Percentiles rank a stretch among this genome's conserved stretches.
phyloP scores from a whole-genome alignment of 2,888 invertebrate species.

The Coelogynopora nodosa region DNA sequence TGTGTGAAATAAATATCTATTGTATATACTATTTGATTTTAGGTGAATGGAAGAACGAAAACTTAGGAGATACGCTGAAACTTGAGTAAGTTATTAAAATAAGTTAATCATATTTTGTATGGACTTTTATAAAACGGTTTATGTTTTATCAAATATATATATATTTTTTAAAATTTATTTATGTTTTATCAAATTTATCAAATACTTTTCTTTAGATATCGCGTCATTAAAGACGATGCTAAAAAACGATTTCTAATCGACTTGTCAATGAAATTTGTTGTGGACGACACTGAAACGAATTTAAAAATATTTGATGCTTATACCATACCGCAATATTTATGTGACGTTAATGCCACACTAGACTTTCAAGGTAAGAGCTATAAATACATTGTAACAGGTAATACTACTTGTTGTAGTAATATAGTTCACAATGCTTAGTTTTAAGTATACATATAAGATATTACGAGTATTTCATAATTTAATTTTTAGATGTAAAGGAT shows the following conservation, averaged over 20 bases:
- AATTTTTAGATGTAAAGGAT: not conserved
- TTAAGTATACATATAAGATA: too few relatives aligned
- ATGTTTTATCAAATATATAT: too few relatives aligned
- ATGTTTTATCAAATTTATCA: not conserved
- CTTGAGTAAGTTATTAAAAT: slow-evolving; percentile 30
- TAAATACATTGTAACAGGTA: too few relatives aligned
- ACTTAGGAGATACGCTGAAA: not conserved
- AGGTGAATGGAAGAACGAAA: slow-evolving; percentile 36
- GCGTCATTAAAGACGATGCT: slow-evolving; percentile 2
- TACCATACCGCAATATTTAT: slow-evolving; percentile 44
- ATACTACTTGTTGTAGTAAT: too few relatives aligned
- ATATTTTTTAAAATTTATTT: not conserved
- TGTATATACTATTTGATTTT: too few relatives aligned
- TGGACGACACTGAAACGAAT: slow-evolving; percentile 37
- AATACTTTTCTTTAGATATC: not conserved
- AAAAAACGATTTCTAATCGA: slow-evolving; percentile 44
- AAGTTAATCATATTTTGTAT: too few relatives aligned
- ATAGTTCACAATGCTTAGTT: too few relatives aligned
- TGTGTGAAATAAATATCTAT: too few relatives aligned
- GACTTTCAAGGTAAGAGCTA: slow-evolving; percentile 39
- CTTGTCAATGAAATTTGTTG: slow-evolving; percentile 37
- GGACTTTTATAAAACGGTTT: too few relatives aligned
- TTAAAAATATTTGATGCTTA: slow-evolving; percentile 36
- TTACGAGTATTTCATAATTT: too few relatives aligned
- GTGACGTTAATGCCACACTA: slow-evolving; percentile 42